Evolutionary conservation across 2,113 vertebrate genomes (phyloP), one percentile per base, ranked within the genome.

Genomic region (Nothocercus nigrocapillus): DNA sequence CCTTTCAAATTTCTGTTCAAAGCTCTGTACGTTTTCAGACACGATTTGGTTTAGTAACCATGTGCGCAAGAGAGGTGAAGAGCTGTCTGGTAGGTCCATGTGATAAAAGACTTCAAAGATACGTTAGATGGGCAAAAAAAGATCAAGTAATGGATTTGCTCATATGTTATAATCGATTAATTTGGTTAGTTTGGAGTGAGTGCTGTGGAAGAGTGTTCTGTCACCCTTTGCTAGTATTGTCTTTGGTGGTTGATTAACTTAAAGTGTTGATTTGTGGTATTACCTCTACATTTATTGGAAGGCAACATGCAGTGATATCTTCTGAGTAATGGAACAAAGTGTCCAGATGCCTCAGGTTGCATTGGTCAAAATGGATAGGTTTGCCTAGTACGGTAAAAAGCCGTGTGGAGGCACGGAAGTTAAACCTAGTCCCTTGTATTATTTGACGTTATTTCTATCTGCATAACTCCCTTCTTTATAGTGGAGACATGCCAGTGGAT

Each of bases 151-250:
- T 77, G 53, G 32, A 18, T 47, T 47, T 32, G 2, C 47, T 58
- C 66, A 12, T 83, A 10, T 20, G 8, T 68, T 82, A 10, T 20
- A 49, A 30, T n/a, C 18, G 89, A 3, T 12, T 83, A 25, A 27
- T 75, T 53, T 51, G 19, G 4, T 13, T 76, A 24, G 14, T n/a
- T 75, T 38, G 49, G 10, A 54, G 73, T 73, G 25, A 9, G 9
- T 49, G 10, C 0, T 2, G 1, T 22, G 11, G 19, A 17, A 73
- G 56, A 8, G 5, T 49, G 79, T 49, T 14, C 8, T 6, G 5
- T 9, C 36, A 2, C 1, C 5, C 7, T 1, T 1, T 1, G 1
- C 4, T 4, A 32, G 7, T 2, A 5, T 16, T 83, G 47, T 36
- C 36, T 18, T 58, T 58, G 15, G 3, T 47, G 49, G 4, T 49